These are phyloP conservation scores for Tragelaphus scriptus DNA, from an alignment of 2,113 vertebrate genomes.

Conservation along the genomic window DNA sequence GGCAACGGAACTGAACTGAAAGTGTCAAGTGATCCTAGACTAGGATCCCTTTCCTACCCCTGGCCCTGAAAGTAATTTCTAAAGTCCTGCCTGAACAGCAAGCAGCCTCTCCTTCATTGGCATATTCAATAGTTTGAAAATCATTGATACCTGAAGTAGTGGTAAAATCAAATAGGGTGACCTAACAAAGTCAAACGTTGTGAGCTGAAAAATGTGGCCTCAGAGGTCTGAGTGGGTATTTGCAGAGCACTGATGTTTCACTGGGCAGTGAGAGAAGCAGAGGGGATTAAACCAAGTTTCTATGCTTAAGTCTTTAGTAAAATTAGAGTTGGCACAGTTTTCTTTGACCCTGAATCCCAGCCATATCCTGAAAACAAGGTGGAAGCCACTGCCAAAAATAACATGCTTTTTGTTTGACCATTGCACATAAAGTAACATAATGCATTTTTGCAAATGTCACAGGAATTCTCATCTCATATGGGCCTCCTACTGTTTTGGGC, in stretches of 20 bases:
- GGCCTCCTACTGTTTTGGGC: not conserved
- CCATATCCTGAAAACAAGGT: not conserved
- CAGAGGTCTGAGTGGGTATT: not conserved
- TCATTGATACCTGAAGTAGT: not conserved
- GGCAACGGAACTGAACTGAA: not conserved
- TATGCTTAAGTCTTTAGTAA: not conserved
- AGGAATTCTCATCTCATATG: not conserved
- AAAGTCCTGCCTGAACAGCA: not conserved
- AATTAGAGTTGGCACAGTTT: not conserved
- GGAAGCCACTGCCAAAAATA: constrained; percentile 1
- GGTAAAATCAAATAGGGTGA: not conserved
- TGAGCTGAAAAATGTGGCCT: not conserved
- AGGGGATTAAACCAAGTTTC: not conserved
- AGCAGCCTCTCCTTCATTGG: not conserved
- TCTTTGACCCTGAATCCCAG: not conserved
- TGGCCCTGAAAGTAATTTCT: not conserved
- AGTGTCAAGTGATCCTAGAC: not conserved
- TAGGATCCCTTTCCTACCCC: not conserved
- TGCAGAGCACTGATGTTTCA: not conserved
- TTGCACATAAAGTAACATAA: not conserved
- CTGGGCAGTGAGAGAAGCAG: not conserved
- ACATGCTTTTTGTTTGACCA: not conserved
- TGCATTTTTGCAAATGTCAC: not conserved
- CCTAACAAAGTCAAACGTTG: not conserved
- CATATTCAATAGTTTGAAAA: not conserved